phyloP scores from a whole-genome alignment of 2,888 invertebrate genomes.

The Spatulosminthurus flaviceps region DNA sequence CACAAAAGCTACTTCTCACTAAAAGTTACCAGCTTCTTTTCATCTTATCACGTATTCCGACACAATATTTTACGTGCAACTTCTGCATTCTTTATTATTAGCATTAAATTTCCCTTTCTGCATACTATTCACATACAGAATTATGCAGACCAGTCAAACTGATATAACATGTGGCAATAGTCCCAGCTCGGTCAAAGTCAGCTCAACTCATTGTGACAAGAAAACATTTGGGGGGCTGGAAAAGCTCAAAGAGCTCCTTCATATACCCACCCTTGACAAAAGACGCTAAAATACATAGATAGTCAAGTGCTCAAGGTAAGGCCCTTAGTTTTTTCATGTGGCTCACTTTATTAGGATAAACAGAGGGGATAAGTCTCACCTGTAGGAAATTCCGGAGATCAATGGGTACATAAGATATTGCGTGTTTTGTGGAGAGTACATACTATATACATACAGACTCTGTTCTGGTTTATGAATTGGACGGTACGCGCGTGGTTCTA shows the following conservation, averaged over 20 bases:
- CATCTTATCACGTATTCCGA: conserved; percentile 9
- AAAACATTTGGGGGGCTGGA: no score
- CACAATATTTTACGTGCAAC: conserved; percentile 38
- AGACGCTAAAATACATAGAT: no score
- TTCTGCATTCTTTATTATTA: conserved; percentile 4
- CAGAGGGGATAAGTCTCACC: not conserved
- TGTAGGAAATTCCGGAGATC: conserved; percentile 5
- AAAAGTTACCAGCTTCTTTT: not conserved
- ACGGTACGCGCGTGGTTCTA: conserved; percentile 29
- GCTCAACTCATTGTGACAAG: no score
- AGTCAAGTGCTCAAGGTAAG: no score
- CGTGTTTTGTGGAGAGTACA: no score
- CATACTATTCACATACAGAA: conserved; percentile 13
- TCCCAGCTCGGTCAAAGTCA: no score
- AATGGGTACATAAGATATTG: no score
- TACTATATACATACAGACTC: not conserved
- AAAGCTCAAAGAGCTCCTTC: no score
- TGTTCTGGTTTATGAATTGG: conserved; percentile 15
- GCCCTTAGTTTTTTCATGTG: no score
- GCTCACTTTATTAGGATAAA: not conserved
- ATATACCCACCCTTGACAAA: no score
- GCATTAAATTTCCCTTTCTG: not conserved
- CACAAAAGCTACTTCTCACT: not conserved
- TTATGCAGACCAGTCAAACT: no score
- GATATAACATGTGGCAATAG: no score